Evolutionary conservation across 1,140 invertebrate genomes (phyloP).

Genomic region (Drosophila pseudoananassae): DNA sequence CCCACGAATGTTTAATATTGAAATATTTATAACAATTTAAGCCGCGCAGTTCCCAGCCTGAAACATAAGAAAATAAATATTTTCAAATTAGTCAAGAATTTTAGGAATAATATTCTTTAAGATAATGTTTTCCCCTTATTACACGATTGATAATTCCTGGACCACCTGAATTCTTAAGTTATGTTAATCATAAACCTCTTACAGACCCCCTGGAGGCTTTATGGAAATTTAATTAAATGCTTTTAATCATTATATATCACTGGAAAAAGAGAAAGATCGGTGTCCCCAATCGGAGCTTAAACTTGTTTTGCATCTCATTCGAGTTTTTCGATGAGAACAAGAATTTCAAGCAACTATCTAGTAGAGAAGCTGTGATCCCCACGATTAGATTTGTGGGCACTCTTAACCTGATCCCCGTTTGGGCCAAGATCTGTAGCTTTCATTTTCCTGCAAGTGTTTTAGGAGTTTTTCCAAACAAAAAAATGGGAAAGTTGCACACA

Average conservation of each 20-base stretch:
- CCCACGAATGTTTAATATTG: conserved; percentile 97
- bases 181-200: conserved; percentile 14
- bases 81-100: not conserved
- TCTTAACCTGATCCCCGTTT: conserved; percentile 25
- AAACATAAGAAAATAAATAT: conserved; percentile 39
- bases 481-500: conserved; percentile 74
- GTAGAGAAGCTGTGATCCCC: conserved; percentile 20
- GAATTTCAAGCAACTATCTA: conserved; percentile 45
- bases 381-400: conserved; percentile 9
- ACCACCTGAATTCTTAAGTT: no score
- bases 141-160: not conserved
- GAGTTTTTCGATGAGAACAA: not conserved
- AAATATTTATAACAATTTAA: conserved; percentile 98
- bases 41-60: conserved; percentile 96
- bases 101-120: not conserved
- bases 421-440: conserved; percentile 50
- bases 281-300: conserved; percentile 61
- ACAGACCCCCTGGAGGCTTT: not conserved
- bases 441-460: conserved; percentile 60
- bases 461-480: conserved; percentile 61
- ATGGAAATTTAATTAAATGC: conserved; percentile 23
- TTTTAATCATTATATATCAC: conserved; percentile 39
- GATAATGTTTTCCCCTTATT: not conserved
- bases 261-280: not conserved
- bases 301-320: conserved; percentile 64